Evolutionary conservation across 1,140 invertebrate species (phyloP).

Genomic region (Babylonia areolata): DNA sequence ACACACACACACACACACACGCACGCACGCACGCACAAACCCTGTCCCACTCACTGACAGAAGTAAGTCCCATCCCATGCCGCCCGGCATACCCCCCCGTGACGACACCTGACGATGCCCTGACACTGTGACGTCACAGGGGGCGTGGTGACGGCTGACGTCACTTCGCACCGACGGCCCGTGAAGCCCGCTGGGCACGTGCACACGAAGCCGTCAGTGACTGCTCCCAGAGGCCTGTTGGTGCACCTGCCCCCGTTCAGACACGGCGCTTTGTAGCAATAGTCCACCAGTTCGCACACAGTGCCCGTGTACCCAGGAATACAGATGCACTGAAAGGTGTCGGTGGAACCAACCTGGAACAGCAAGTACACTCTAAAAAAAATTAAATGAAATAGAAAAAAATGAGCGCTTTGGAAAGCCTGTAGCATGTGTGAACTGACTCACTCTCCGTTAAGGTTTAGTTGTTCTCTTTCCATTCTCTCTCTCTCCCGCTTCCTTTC

Average conservation of each 20-base stretch:
- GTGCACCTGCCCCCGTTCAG: constrained; percentile 18
- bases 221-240: neutral
- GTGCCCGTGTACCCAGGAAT: neutral
- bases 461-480: no score
- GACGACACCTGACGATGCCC: neutral
- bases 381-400: no score
- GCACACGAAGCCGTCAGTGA: neutral
- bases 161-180: neutral
- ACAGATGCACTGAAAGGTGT: constrained; percentile 12
- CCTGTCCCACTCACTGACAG: constrained; percentile 3
- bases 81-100: neutral
- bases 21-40: neutral
- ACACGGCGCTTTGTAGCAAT: neutral
- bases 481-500: no score
- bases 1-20: neutral
- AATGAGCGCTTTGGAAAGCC: no score
- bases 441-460: no score
- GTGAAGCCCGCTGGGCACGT: neutral
- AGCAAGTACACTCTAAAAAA: no score
- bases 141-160: neutral
- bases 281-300: neutral
- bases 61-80: neutral
- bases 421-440: no score
- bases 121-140: neutral
- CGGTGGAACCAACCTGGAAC: neutral